Conservation (phyloP, 1,140 invertebrate genomes). For the Sinonovacula constricta region DNA sequence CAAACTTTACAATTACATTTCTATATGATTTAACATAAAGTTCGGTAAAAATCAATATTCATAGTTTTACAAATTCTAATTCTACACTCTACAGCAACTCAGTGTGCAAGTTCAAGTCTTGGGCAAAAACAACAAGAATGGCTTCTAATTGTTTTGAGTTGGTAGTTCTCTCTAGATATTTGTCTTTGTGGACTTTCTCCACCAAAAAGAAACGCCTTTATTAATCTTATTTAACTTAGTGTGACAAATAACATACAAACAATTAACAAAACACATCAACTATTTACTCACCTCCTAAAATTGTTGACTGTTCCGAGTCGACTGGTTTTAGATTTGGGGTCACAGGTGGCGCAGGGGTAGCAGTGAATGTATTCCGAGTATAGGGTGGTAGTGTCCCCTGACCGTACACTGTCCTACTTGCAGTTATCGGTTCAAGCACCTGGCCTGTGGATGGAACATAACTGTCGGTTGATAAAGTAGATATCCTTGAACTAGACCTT, state of each 20-base stretch:
- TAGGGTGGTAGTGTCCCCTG: neutral
- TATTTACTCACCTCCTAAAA: slow-evolving; percentile 37
- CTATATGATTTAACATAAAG: too few relatives aligned
- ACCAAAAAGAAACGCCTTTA: neutral
- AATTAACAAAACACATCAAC: too few relatives aligned
- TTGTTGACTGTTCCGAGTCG: slow-evolving; percentile 15
- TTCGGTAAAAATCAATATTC: too few relatives aligned
- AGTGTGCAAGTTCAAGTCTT: neutral
- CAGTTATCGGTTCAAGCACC: neutral
- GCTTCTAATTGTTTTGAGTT: too few relatives aligned
- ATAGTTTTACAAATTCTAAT: too few relatives aligned
- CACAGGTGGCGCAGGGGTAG: slow-evolving; percentile 6
- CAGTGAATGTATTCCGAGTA: neutral
- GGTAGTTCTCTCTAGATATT: too few relatives aligned
- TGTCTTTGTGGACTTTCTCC: too few relatives aligned
- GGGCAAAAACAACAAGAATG: neutral
- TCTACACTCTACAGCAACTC: too few relatives aligned
- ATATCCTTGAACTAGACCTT: neutral
- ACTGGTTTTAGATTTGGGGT: slow-evolving; percentile 19
- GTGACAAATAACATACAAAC: neutral
- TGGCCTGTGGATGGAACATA: neutral
- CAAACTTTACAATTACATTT: too few relatives aligned
- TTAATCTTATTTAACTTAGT: neutral
- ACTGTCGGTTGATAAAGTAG: neutral
- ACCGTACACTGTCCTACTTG: slow-evolving; percentile 14